Evolutionary conservation across 2,797 vertebrate genomes (phyloP).

Genomic region (Pelobates cultripes): DNA sequence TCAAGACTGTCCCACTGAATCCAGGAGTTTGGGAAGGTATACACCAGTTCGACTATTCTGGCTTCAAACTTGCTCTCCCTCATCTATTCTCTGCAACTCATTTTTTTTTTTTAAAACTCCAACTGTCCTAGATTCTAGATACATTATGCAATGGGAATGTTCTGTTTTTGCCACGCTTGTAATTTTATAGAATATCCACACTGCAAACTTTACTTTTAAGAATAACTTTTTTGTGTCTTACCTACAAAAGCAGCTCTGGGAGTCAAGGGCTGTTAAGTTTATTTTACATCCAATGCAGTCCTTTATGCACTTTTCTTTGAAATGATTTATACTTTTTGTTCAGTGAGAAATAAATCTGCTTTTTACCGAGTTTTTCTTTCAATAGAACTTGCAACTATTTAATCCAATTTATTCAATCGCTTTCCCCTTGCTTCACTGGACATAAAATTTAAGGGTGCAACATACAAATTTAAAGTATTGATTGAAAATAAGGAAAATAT

Average conservation of each 20-base stretch:
- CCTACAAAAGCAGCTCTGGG: background rate
- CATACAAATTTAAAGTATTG: constrained; percentile 16
- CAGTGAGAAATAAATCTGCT: background rate
- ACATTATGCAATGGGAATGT: no score
- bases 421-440: background rate
- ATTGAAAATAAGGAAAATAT: constrained; percentile 20
- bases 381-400: constrained; percentile 1
- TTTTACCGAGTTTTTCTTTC: background rate
- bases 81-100: no score
- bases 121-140: no score
- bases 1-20: no score
- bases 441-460: background rate
- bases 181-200: no score
- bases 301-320: background rate
- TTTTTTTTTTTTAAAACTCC: no score
- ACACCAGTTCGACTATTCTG: no score
- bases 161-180: no score
- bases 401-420: background rate
- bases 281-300: constrained; percentile 11
- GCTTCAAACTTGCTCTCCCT: no score
- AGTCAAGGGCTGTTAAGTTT: constrained; percentile 7
- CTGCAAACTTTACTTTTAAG: no score
- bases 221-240: background rate
- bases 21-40: no score
- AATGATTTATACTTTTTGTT: constrained; percentile 10